Percentiles rank a stretch among this genome's conserved stretches.
Evolutionary conservation across 2,888 invertebrate species (phyloP).

Genomic region (Meiosimyza platycephala): DNA sequence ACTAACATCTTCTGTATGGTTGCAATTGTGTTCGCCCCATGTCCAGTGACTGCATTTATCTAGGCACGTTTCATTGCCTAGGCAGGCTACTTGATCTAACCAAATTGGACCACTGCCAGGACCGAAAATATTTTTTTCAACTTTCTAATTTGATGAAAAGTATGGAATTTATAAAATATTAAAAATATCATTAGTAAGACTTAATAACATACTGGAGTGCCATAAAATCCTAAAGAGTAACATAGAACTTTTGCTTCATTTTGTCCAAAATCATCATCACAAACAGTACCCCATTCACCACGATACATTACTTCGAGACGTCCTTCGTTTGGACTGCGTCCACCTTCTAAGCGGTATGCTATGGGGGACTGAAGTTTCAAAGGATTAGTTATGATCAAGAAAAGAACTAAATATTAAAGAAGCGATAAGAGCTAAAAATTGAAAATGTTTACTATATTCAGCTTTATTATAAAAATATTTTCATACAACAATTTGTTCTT

Average conservation of each 20-base stretch:
- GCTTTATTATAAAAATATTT: too few relatives aligned
- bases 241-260: constrained; percentile 76
- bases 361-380: constrained; percentile 61
- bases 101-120: constrained; percentile 75
- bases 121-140: constrained; percentile 62
- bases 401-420: background rate
- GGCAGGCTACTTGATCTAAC: constrained; percentile 77
- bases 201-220: constrained; percentile 62
- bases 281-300: constrained; percentile 81
- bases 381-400: background rate
- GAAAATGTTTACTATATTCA: too few relatives aligned
- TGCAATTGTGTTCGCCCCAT: constrained; percentile 79
- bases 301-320: constrained; percentile 77
- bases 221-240: constrained; percentile 70
- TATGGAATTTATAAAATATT: background rate
- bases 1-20: constrained; percentile 79
- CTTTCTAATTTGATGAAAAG: constrained; percentile 49
- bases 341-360: constrained; percentile 73
- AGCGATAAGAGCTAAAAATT: background rate
- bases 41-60: constrained; percentile 74
- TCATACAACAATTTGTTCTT: too few relatives aligned
- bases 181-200: background rate
- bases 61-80: constrained; percentile 75
- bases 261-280: constrained; percentile 80
- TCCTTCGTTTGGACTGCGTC: constrained; percentile 71